Evolutionary conservation across 2,113 vertebrate species (phyloP), one percentile per base, ranked within the genome.

Genomic region (Peucedramus taeniatus): DNA sequence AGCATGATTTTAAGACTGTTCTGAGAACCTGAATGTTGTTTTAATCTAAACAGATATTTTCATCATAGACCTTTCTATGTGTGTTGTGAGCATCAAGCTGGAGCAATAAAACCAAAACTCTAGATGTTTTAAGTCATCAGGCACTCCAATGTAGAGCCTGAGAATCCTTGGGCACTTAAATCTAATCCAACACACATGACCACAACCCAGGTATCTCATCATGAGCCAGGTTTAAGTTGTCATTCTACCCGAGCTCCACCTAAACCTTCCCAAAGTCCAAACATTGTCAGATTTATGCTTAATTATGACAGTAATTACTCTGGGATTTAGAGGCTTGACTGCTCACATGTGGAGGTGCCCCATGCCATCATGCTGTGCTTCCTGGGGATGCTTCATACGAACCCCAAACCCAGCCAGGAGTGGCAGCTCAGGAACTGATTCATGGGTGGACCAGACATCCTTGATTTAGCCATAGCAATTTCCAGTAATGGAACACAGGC

Each of bases 301-400:
- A 80, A 49, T 69, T 77, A 45, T 8, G 13, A 57, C 13, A 53
- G n/a, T 13, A 61, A 53, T 49, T 60, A 69, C 12, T 4, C 26
- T 9, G 11, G 13, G 7, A 40, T 81, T 89, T 33, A 60, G 64
- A 3, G 1, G 16, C 30, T 80, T 5, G 0, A 10, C 45, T 50
- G 57, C 30, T 80, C 22, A 5, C 24, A 9, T 0, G 0, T 35
- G 71, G 19, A n/a, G 45, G 17, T 33, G 4, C 27, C 13, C 42
- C 5, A 1, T n/a, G 51, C 24, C 76, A 10, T 1, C 1, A 21
- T 30, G 24, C 54, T 60, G 37, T 1, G 1, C 47, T 66, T 15
- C 39, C 57, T 21, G 44, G 8, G 63, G 33, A 83, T 19, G 13
- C 59, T 20, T 23, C 2, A 1, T 8, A 72, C 30, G 20, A 37